phyloP scores from a whole-genome alignment of 2,888 invertebrate genomes.

The Pemphredon lugubris region DNA sequence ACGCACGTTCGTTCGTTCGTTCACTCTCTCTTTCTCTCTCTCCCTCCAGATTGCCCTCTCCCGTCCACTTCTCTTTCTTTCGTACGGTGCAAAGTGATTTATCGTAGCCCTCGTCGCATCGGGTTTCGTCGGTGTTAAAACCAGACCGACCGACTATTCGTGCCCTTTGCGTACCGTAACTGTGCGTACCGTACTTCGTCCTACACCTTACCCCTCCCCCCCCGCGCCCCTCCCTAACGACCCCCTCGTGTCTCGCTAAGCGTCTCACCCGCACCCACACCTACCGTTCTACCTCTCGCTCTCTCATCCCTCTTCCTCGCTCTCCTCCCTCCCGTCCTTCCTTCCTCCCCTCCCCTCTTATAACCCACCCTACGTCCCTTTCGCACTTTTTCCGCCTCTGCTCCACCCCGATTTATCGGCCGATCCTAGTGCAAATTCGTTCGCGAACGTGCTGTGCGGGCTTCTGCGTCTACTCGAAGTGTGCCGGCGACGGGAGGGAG shows the following conservation, averaged over 20 bases:
- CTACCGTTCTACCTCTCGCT: slow-evolving; percentile 35
- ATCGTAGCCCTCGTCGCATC: slow-evolving; percentile 54
- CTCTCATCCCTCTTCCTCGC: slow-evolving; percentile 19
- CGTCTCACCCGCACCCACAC: slow-evolving; percentile 58
- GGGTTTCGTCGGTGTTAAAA: slow-evolving; percentile 53
- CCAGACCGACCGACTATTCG: slow-evolving; percentile 44
- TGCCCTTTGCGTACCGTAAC: slow-evolving; percentile 52
- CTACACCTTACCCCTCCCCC: slow-evolving; percentile 57
- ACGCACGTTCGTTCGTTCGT: too few relatives aligned
- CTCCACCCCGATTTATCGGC: slow-evolving; percentile 56
- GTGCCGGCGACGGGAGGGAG: slow-evolving; percentile 10
- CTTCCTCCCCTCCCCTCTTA: slow-evolving; percentile 29
- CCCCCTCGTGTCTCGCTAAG: slow-evolving; percentile 52
- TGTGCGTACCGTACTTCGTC: slow-evolving; percentile 52
- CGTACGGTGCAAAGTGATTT: slow-evolving; percentile 60
- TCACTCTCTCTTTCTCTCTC: slow-evolving; percentile 22
- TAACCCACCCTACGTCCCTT: too few relatives aligned
- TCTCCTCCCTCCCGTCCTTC: too few relatives aligned
- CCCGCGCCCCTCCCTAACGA: slow-evolving; percentile 52
- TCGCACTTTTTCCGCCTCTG: slow-evolving; percentile 49
- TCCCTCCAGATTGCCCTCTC: slow-evolving; percentile 37
- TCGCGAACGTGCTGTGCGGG: slow-evolving; percentile 61
- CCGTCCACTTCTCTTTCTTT: slow-evolving; percentile 45
- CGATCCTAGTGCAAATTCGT: slow-evolving; percentile 65
- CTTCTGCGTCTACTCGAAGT: slow-evolving; percentile 48